Evolutionary conservation across 2,113 vertebrate genomes (phyloP).

Genomic region (Lichenostomus cassidix): DNA sequence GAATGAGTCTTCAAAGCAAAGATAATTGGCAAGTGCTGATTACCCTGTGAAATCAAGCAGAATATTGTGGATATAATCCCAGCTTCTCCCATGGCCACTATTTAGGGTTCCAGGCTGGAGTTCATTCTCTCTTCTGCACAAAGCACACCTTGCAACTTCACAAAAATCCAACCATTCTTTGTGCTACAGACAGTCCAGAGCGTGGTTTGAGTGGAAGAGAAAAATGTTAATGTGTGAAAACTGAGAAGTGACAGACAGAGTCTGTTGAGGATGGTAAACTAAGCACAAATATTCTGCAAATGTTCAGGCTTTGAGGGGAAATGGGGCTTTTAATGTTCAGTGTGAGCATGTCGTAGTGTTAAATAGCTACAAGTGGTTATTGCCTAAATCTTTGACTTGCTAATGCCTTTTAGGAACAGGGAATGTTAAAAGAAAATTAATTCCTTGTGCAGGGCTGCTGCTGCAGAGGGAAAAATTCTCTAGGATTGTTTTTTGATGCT

Average conservation of each 20-base stretch:
- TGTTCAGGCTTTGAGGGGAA: background rate
- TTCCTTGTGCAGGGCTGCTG: conserved; percentile 3
- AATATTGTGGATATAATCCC: background rate
- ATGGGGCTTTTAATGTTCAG: background rate
- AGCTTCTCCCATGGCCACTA: background rate
- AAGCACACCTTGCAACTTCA: background rate
- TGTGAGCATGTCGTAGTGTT: background rate
- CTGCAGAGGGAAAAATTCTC: background rate
- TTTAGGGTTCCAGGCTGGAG: background rate
- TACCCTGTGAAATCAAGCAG: background rate
- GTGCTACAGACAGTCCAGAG: background rate
- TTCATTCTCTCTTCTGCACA: accelerated
- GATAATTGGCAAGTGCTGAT: background rate
- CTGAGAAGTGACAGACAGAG: background rate
- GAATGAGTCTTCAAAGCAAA: background rate
- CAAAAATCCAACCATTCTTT: background rate
- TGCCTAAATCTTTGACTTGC: background rate
- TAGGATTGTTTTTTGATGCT: background rate
- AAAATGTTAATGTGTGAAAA: background rate
- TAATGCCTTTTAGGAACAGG: background rate
- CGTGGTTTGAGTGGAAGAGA: background rate
- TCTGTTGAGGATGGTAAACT: background rate
- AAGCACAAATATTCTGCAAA: background rate
- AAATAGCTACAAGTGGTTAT: background rate
- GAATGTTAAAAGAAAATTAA: conserved; percentile 10